Conservation (phyloP, 2,113 vertebrate species). For the Riparia riparia region DNA sequence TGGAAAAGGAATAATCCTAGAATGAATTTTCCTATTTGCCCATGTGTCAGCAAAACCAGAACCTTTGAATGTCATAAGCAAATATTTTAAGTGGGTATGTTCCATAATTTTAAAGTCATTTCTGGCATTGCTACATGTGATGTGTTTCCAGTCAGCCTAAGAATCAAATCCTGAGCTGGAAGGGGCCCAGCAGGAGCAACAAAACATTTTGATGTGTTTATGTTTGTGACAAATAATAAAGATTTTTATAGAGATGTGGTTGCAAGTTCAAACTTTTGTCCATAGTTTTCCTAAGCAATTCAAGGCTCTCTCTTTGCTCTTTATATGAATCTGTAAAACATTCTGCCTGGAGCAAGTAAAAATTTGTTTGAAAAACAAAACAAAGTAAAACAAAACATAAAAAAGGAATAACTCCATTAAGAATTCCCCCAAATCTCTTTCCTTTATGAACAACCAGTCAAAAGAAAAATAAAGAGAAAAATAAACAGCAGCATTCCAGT, state of each 20-base stretch:
- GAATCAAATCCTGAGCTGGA: not conserved
- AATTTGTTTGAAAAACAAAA: not conserved
- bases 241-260: not conserved
- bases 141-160: not conserved
- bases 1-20: not conserved
- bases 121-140: not conserved
- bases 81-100: not conserved
- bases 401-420: not conserved
- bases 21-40: not conserved
- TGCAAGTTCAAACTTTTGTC: not conserved
- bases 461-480: not conserved
- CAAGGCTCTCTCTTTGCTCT: not conserved
- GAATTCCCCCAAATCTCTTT: accelerated
- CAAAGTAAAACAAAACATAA: not conserved
- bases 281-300: not conserved
- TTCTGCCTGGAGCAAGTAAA: not conserved
- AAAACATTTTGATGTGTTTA: not conserved
- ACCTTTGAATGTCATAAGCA: not conserved
- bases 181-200: not conserved
- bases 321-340: not conserved
- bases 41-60: not conserved
- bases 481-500: not conserved
- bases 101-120: not conserved
- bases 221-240: not conserved
- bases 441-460: not conserved